A percentile compares a stretch with the other conserved stretches of the same genome.
Conservation (phyloP, 2,888 invertebrate genomes). For the Macaria liturata region DNA sequence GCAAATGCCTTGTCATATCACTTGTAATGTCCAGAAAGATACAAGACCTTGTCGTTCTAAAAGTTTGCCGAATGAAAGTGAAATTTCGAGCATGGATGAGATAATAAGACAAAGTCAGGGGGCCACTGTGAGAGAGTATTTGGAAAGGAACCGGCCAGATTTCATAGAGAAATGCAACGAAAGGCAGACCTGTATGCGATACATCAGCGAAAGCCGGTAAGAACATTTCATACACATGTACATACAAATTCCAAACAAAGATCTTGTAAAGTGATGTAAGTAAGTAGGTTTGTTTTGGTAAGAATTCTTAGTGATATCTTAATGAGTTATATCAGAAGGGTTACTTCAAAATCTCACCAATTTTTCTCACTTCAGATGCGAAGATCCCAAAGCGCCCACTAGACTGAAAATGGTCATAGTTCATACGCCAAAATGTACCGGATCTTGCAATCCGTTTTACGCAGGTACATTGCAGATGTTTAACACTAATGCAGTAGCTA, state of each 20-base stretch:
- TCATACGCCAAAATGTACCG: constrained; percentile 57
- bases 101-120: constrained; percentile 51
- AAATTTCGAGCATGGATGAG: constrained; percentile 63
- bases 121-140: constrained; percentile 86
- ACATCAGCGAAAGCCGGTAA: constrained; percentile 68
- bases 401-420: constrained; percentile 70
- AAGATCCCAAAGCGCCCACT: constrained; percentile 43
- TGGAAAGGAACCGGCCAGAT: constrained; percentile 87
- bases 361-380: constrained; percentile 68
- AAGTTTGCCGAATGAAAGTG: constrained; percentile 64
- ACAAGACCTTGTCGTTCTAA: constrained; percentile 47
- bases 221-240: constrained; percentile 14
- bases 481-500: too few species aligned
- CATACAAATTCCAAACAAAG: too few species aligned
- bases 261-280: too few species aligned
- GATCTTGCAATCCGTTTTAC: constrained; percentile 54
- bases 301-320: too few species aligned
- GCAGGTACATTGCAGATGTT: constrained; percentile 51
- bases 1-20: constrained; percentile 27
- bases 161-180: constrained; percentile 80
- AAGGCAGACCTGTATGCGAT: constrained; percentile 65
- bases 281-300: too few species aligned
- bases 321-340: too few species aligned
- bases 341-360: constrained; percentile 55
- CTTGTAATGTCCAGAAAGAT: constrained; percentile 40